Base-by-base conservation (phyloP, 2,797 vertebrate species). In the Sebastes diaconus region DNA sequence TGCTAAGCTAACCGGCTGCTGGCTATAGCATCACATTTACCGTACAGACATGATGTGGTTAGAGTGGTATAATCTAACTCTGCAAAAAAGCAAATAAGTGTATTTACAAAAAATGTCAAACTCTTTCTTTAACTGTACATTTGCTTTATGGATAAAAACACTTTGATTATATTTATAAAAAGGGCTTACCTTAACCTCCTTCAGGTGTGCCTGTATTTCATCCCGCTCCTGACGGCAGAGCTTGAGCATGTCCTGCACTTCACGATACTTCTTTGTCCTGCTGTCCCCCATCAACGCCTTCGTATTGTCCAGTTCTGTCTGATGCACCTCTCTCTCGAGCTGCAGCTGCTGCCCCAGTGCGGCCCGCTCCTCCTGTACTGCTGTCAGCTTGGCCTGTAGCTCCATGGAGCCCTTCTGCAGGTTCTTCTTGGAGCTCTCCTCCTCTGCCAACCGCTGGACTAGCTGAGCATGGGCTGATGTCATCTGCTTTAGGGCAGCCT, bases 241-340 rank as follows among this genome's bases (percentile, higher is more conserved):
- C 84, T 92, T 91, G 32, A 94, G 92, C 66, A 94, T 86, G 67
- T 97, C 96, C 84, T 97, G 95, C 77, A 95, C 68, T 1, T 95
- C 96, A 4, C 88, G 92, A 5, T 97, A 86, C 69, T 85, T 92
- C 80, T 87, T 93, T 2, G 50, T 90, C 88, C 93, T 95, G 83
- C 90, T 79, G 27, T 92, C 95, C 82, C 97, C 95, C 74, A 93
- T 57, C 12, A 93, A 94, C 0, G 86, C 93, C 70, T 88, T 94
- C 61, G 97, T 84, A 88, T 94, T 95, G 29, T 84, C 88, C 89
- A 98, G 32, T 73, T 98, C 97, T 73, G 95, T 96, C 85, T 95
- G 95, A 85, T 98, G 97, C 87, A 96, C 90, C 61, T 97, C 97
- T 74, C 97, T 95, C 91, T 99, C 97, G 3, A 97, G 94, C 92